Conservation (phyloP, 2,888 invertebrate species). For the Euplexia lucipara region DNA sequence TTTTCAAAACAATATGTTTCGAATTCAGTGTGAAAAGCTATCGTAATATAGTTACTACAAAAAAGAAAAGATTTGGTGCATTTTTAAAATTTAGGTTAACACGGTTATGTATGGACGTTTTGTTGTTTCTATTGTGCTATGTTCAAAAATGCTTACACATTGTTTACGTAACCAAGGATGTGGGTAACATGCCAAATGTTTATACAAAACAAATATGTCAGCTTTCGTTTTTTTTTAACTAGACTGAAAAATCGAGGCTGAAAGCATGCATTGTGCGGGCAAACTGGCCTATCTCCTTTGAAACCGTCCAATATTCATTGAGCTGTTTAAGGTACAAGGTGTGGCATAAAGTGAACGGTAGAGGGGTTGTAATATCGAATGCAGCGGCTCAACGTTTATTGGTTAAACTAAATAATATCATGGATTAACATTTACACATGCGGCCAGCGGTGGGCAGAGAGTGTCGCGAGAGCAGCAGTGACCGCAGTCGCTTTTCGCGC, state of each 20-base stretch:
- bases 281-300: conserved; percentile 63
- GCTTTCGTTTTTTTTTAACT: conserved; percentile 74
- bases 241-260: conserved; percentile 75
- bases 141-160: conserved; percentile 57
- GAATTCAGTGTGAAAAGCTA: not conserved
- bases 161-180: conserved; percentile 67
- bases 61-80: conserved; percentile 2
- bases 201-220: conserved; percentile 66
- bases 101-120: conserved; percentile 30
- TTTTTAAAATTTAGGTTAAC: conserved; percentile 50
- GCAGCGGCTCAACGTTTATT: conserved; percentile 70
- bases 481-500: conserved; percentile 87
- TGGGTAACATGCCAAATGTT: conserved; percentile 60
- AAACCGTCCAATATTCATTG: conserved; percentile 65
- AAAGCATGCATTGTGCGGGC: conserved; percentile 69
- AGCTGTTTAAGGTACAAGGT: conserved; percentile 62
- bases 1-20: not conserved
- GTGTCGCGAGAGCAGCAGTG: conserved; percentile 77
- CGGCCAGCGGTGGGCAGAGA: conserved; percentile 83
- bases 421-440: conserved; percentile 85
- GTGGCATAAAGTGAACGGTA: conserved; percentile 46
- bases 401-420: conserved; percentile 78
- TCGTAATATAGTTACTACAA: not conserved
- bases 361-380: conserved; percentile 58
- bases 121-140: conserved; percentile 34